Percentiles rank a stretch among this genome's conserved stretches.
Evolutionary conservation across 1,140 invertebrate species (phyloP).

Genomic region (Saccostrea cuccullata): DNA sequence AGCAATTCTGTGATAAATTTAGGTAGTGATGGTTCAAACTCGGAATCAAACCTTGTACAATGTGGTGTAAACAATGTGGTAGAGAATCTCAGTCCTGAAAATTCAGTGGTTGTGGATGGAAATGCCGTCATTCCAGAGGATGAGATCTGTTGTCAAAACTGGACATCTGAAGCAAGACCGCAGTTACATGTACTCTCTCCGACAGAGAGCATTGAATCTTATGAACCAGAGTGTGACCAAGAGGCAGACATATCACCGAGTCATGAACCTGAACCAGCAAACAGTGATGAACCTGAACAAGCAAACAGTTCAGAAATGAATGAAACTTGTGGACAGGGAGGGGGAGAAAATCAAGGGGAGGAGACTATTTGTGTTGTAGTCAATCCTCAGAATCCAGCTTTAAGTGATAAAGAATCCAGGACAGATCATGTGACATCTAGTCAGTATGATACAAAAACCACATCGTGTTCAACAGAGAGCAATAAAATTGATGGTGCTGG

Average conservation of each 20-base stretch:
- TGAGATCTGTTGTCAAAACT: constrained; percentile 9
- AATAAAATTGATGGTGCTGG: background rate
- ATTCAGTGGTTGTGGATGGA: background rate
- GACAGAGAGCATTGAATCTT: constrained; percentile 54
- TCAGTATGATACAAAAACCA: background rate
- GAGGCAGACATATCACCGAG: constrained; percentile 35
- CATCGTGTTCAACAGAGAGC: background rate
- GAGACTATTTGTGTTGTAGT: constrained; percentile 43
- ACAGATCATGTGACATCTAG: background rate
- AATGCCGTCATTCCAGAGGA: background rate
- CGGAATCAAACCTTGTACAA: background rate
- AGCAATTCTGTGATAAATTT: background rate
- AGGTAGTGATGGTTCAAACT: background rate
- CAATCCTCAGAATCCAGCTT: background rate
- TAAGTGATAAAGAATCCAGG: background rate
- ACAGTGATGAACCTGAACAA: background rate
- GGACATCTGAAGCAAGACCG: background rate
- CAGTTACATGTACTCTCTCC: constrained; percentile 3
- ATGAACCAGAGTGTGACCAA: constrained; percentile 61
- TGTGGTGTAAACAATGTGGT: background rate
- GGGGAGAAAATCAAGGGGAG: constrained; percentile 35
- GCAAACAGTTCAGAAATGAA: background rate
- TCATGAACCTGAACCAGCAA: background rate
- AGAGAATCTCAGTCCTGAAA: constrained; percentile 14
- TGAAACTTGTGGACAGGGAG: constrained; percentile 38